Base-by-base conservation (phyloP, 2,797 vertebrate species). In the Triplophysa bombifrons region DNA sequence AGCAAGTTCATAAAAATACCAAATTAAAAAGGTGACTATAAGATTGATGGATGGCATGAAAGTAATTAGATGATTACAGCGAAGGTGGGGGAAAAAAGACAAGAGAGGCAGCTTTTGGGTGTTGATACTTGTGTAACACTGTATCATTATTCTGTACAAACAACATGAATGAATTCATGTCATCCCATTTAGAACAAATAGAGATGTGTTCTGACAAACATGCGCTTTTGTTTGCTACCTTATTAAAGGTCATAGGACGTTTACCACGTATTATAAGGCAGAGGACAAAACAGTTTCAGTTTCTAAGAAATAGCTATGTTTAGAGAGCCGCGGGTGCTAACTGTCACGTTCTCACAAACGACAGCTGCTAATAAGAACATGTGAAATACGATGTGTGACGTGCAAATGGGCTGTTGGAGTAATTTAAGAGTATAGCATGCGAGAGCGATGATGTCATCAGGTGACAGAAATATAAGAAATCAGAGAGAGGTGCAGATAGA, bases 21-120 rank as follows among this genome's bases (percentile, higher is more conserved):
- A 74, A 84, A 85, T 83, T 78, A 87, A 84, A 86, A 71, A 56
- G 73, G 83, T 68, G 82, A 83, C 82, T 80, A 85, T 82, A 56
- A 56, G 86, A 87, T 85, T 84, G 78, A 85, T 11, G 73, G 79
- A 72, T 86, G 80, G 76, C 44, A 41, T 78, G 68, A 83, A 74
- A 76, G 78, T 80, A 76, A 83, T 84, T 86, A 50, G 77, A 85
- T 86, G 76, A 84, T 86, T 87, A 83, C 72, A 73, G 75, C 51
- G 68, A 67, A 68, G 74, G 61, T 22, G 76, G 25, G 20, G 58
- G 1, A 16, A 27, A 64, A 66, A 44, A 50, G 7, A 16, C 17
- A 22, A 38, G 11, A 16, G 13, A 34, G 13, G 20, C 25, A 30
- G 11, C 12, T 56, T 79, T 78, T 41, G 27, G 67, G 20, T n/a